Evolutionary conservation across 2,113 vertebrate species (phyloP).

Genomic region (Peromyscus polionotus): DNA sequence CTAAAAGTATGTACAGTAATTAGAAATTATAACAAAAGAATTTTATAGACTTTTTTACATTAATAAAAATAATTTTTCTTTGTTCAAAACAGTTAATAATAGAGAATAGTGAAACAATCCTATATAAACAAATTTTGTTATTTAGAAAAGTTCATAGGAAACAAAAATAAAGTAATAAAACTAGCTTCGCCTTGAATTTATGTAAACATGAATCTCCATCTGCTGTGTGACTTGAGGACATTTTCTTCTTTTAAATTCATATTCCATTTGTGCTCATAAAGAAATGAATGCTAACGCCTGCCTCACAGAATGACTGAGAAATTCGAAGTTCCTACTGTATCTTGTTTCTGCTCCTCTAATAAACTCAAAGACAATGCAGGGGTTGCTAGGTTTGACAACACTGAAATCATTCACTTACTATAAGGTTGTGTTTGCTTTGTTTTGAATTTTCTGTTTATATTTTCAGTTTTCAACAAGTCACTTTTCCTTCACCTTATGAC

Average conservation of each 20-base stretch:
- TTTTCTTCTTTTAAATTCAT: not conserved
- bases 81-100: not conserved
- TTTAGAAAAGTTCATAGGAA: not conserved
- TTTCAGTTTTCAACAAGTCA: not conserved
- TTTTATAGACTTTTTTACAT: not conserved
- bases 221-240: not conserved
- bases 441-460: not conserved
- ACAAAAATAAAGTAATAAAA: not conserved
- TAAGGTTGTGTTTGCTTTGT: not conserved
- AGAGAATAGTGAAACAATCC: not conserved
- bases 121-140: not conserved
- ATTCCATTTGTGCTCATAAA: not conserved
- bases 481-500: not conserved
- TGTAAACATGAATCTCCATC: not conserved
- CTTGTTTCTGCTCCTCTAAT: not conserved
- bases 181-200: not conserved
- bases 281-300: not conserved
- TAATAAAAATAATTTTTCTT: not conserved
- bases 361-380: not conserved
- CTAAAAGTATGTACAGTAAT: not conserved
- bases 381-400: not conserved
- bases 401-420: not conserved
- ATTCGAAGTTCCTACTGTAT: not conserved
- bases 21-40: not conserved
- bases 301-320: not conserved